phyloP scores from a whole-genome alignment of 2,888 invertebrate species.

The Panopea generosa region DNA sequence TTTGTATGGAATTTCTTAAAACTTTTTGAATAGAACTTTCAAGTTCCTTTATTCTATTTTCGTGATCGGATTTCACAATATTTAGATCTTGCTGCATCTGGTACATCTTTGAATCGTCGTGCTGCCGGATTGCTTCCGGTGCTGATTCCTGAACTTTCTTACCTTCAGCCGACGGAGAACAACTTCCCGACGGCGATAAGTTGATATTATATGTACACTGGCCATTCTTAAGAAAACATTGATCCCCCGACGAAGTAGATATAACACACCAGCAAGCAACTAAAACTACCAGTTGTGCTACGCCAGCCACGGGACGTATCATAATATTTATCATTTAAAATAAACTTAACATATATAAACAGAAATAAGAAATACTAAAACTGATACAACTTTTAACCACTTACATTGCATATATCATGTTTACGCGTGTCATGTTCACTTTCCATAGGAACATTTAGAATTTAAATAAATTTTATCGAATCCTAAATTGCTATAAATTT shows the following conservation, averaged over 20 bases:
- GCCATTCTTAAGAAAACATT: constrained; percentile 65
- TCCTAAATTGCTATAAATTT: too few species aligned
- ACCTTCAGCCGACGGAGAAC: constrained; percentile 16
- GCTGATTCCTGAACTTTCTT: constrained; percentile 24
- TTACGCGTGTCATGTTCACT: too few species aligned
- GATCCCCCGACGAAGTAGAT: constrained; percentile 13
- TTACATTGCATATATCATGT: too few species aligned
- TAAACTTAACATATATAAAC: too few species aligned
- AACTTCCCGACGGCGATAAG: constrained; percentile 46
- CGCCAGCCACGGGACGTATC: background rate
- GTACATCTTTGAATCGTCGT: constrained; percentile 54
- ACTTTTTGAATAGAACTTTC: constrained; percentile 70
- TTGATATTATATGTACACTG: constrained; percentile 68
- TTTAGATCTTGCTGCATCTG: constrained; percentile 66
- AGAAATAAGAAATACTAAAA: too few species aligned
- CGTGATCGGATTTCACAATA: constrained; percentile 68
- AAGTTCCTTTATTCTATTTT: constrained; percentile 67
- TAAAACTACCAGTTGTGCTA: background rate
- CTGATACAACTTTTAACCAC: too few species aligned
- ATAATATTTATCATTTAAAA: constrained; percentile 7
- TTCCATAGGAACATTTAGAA: too few species aligned
- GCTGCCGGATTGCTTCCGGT: constrained; percentile 30
- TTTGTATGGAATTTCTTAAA: constrained; percentile 56
- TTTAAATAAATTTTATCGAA: too few species aligned
- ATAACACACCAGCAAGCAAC: constrained; percentile 1